Conservation (phyloP, 92 coral and sea anemone species). For the Porites cylindrica region DNA sequence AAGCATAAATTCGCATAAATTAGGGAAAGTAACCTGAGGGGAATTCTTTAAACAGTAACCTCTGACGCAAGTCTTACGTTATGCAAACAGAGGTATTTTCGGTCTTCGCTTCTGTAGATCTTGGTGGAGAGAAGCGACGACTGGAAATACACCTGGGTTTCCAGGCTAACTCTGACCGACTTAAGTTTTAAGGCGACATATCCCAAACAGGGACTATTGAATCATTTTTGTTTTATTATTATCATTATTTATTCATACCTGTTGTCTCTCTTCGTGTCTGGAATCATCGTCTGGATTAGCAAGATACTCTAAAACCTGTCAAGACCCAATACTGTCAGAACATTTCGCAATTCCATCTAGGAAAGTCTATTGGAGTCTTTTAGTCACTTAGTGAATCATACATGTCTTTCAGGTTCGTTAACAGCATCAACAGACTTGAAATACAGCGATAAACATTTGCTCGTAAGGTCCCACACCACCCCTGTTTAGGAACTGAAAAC, state of each 20-base stretch:
- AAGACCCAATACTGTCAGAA: not conserved
- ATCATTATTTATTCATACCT: conserved; percentile 49
- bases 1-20: too few relatives aligned
- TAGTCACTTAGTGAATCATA: not conserved
- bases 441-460: not conserved
- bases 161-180: too few relatives aligned
- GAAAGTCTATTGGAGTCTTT: not conserved
- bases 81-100: too few relatives aligned
- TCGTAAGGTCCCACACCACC: too few relatives aligned
- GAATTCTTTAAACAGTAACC: too few relatives aligned
- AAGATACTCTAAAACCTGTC: conserved; percentile 92
- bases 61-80: too few relatives aligned
- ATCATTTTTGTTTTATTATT: not conserved
- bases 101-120: too few relatives aligned
- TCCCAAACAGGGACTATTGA: not conserved
- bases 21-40: too few relatives aligned
- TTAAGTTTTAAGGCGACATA: not conserved
- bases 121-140: too few relatives aligned
- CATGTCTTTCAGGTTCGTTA: not conserved
- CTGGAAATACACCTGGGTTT: too few relatives aligned
- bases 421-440: not conserved
- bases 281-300: conserved; percentile 97
- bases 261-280: conserved; percentile 96
- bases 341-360: not conserved
- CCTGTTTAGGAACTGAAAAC: too few relatives aligned